Evolutionary conservation across 2,888 invertebrate genomes (phyloP).

Genomic region (Anagyrus pseudococci): DNA sequence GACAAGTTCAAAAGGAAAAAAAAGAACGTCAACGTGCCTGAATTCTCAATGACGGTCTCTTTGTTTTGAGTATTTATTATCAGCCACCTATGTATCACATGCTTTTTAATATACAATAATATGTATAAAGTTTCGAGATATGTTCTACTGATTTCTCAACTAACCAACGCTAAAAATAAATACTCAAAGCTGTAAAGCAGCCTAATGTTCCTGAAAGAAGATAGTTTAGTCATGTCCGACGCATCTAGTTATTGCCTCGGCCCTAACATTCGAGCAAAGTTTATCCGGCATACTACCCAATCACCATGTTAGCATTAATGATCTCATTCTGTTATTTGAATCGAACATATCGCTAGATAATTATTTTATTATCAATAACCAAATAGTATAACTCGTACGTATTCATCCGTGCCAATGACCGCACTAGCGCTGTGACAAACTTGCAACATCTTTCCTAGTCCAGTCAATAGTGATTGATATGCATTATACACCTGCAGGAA

Average conservation of each 20-base stretch:
- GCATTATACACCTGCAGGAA: constrained; percentile 70
- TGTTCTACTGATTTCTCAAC: no score
- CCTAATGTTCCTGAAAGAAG: constrained; percentile 35
- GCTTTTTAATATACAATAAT: no score
- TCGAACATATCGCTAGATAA: constrained; percentile 25
- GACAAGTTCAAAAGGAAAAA: neutral
- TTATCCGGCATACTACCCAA: constrained; percentile 48
- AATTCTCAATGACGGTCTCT: neutral
- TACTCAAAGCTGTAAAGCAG: no score
- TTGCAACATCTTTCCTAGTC: constrained; percentile 72
- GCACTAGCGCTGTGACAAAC: constrained; percentile 68
- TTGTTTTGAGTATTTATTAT: neutral
- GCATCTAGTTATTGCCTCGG: constrained; percentile 29
- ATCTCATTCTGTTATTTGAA: constrained; percentile 34
- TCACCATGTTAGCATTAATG: constrained; percentile 55
- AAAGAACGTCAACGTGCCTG: neutral
- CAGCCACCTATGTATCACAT: no score
- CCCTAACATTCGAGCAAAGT: constrained; percentile 23
- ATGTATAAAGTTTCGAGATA: no score
- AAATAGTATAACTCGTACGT: constrained; percentile 58
- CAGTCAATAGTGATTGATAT: constrained; percentile 71
- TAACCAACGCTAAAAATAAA: no score
- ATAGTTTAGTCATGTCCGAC: constrained; percentile 26
- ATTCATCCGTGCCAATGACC: constrained; percentile 49
- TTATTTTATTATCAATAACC: constrained; percentile 20